These are phyloP conservation scores for Xanthorhoe designata DNA, from an alignment of 2,888 invertebrate species.

Conservation along the genomic window DNA sequence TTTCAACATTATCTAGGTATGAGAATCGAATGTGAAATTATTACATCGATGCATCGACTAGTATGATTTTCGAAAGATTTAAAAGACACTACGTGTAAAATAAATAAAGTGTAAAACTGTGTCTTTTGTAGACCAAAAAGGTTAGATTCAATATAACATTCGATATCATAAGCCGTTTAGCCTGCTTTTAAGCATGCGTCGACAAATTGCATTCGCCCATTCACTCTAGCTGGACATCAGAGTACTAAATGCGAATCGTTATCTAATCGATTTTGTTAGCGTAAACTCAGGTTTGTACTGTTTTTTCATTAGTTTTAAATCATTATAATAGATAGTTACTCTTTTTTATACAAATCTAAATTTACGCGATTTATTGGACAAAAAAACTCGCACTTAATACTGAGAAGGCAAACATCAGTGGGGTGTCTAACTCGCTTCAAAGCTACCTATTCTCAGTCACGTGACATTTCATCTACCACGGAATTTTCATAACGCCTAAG, in stretches of 20 bases:
- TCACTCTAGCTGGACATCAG: no score
- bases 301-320: no score
- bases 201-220: background rate
- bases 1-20: background rate
- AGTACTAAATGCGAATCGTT: no score
- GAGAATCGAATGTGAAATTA: background rate
- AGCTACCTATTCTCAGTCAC: constrained; percentile 9
- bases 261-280: no score
- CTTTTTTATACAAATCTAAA: no score
- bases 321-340: no score
- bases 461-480: constrained; percentile 13
- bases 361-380: no score
- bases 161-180: background rate
- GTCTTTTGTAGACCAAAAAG: background rate
- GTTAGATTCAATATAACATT: background rate
- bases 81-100: background rate
- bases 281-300: no score
- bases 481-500: background rate
- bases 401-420: background rate
- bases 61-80: background rate
- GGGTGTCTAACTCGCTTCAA: background rate
- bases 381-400: background rate
- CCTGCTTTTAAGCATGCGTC: background rate
- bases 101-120: background rate
- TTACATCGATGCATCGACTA: background rate